These are phyloP conservation scores for Halictus quadricinctus DNA, from an alignment of 2,888 invertebrate species.

Conservation along the genomic window DNA sequence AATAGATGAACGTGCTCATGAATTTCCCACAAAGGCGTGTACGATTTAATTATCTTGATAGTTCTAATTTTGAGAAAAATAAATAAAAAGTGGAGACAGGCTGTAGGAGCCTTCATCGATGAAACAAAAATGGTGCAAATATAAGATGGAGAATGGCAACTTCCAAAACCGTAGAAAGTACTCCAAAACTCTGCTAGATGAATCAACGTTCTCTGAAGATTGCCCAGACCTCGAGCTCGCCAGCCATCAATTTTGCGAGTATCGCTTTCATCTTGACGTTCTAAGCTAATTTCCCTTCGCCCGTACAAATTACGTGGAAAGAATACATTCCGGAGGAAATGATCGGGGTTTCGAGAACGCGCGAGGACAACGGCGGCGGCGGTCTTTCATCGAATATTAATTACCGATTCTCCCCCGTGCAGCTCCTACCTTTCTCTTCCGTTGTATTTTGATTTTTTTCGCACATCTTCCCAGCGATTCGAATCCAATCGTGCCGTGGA, in stretches of 20 bases:
- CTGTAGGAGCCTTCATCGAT: too few species aligned
- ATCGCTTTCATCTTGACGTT: not conserved
- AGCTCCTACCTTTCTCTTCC: not conserved
- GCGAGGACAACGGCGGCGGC: not conserved
- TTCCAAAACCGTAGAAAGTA: not conserved
- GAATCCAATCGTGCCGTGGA: conserved; percentile 50
- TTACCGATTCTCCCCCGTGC: not conserved
- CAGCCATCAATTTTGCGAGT: not conserved
- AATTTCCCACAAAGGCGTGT: not conserved
- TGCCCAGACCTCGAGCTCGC: not conserved
- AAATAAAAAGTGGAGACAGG: not conserved
- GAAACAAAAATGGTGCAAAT: not conserved
- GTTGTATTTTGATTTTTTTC: conserved; percentile 41
- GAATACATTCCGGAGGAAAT: not conserved
- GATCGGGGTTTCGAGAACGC: not conserved
- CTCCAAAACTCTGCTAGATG: not conserved
- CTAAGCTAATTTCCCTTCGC: not conserved
- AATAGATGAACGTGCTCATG: not conserved
- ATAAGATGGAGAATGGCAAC: not conserved
- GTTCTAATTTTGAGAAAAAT: not conserved
- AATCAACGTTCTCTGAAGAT: not conserved
- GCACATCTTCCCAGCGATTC: conserved; percentile 51
- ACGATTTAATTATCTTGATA: not conserved
- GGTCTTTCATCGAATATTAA: not conserved
- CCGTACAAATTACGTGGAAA: conserved; percentile 1